A percentile compares a stretch with the other conserved stretches of the same genome.
These are phyloP conservation scores for Rhinoderma darwinii DNA, from an alignment of 2,113 vertebrate species.

Conservation along the genomic window DNA sequence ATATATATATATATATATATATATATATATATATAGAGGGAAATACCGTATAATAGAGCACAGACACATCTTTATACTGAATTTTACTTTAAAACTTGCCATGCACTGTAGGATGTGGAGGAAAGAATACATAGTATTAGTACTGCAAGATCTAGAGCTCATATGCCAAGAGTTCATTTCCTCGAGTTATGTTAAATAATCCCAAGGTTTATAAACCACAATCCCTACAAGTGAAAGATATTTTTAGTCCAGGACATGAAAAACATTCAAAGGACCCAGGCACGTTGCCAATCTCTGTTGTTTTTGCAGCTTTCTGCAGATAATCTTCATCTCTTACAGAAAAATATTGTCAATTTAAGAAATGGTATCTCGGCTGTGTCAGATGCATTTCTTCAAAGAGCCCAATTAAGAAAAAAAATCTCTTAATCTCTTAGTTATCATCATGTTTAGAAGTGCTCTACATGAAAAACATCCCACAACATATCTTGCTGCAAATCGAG, in stretches of 20 bases:
- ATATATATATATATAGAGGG: no score
- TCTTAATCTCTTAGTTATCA: neutral
- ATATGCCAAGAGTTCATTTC: slow-evolving; percentile 25
- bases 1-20: no score
- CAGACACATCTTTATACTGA: neutral
- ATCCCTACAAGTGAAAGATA: neutral
- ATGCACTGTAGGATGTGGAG: neutral
- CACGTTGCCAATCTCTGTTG: neutral
- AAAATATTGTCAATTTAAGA: neutral
- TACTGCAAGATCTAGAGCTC: slow-evolving; percentile 5
- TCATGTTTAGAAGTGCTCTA: neutral
- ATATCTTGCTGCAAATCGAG: neutral
- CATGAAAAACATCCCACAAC: neutral
- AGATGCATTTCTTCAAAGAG: neutral
- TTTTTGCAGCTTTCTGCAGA: slow-evolving; percentile 20
- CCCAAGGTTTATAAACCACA: slow-evolving; percentile 10
- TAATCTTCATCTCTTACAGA: neutral
- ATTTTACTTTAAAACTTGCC: neutral
- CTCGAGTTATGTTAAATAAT: slow-evolving; percentile 23
- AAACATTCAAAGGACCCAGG: neutral
- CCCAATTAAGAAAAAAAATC: neutral
- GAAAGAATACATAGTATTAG: neutral
- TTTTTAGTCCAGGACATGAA: neutral
- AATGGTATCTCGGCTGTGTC: neutral
- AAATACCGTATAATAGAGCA: neutral